Conservation (phyloP, 2,113 vertebrate species). For the Melanerpes aurifrons region DNA sequence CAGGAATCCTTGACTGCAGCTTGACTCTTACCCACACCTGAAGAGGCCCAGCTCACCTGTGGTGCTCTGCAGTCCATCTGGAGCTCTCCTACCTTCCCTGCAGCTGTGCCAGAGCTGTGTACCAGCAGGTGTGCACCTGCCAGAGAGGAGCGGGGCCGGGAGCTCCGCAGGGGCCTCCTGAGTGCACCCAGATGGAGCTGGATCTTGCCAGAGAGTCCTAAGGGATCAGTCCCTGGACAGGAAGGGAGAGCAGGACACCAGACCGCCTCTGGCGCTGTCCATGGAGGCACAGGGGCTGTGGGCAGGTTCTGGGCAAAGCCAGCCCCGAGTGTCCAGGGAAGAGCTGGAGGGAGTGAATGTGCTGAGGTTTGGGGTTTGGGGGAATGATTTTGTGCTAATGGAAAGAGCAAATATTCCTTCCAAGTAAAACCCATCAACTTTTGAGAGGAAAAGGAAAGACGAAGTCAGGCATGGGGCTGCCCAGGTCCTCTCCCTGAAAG, state of each 20-base stretch:
- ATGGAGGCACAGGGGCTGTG: background rate
- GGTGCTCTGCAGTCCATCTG: background rate
- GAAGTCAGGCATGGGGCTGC: background rate
- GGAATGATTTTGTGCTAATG: background rate
- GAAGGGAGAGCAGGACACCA: background rate
- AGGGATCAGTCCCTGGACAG: background rate
- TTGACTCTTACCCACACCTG: background rate
- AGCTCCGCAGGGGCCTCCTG: background rate
- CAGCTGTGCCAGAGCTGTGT: background rate
- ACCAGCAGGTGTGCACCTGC: background rate
- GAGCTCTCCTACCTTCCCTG: background rate
- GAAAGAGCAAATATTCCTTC: background rate
- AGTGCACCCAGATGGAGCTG: background rate
- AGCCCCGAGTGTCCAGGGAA: background rate
- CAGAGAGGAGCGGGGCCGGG: background rate
- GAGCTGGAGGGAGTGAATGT: background rate
- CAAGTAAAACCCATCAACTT: background rate
- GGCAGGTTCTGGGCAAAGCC: background rate
- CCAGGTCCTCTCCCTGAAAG: background rate
- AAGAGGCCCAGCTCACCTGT: background rate
- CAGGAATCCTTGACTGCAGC: background rate
- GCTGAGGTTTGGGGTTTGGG: background rate
- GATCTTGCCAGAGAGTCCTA: background rate
- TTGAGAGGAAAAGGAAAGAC: background rate
- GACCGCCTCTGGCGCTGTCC: background rate